phyloP scores from a whole-genome alignment of 2,888 invertebrate species.

The Podotricha telesiphe region DNA sequence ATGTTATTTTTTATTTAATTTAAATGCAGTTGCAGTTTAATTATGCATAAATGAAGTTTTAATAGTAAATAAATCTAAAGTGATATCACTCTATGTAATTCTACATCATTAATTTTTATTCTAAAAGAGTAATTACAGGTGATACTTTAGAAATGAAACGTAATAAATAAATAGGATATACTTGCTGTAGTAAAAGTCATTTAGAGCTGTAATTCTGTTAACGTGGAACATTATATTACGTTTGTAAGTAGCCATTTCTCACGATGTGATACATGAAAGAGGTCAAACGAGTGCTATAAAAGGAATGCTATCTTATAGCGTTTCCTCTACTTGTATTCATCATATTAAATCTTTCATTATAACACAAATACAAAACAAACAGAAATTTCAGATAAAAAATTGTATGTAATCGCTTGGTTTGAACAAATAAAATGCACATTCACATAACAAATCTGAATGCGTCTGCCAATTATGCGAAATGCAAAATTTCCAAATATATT shows the following conservation, averaged over 20 bases:
- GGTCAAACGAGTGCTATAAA: background rate
- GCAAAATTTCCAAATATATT: background rate
- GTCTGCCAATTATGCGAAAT: background rate
- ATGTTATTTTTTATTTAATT: too few species aligned
- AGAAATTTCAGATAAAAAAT: too few species aligned
- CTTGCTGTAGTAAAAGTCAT: constrained; percentile 17
- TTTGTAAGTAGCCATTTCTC: constrained; percentile 1
- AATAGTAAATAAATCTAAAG: too few species aligned
- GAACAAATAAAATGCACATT: background rate
- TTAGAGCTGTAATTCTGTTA: constrained; percentile 3
- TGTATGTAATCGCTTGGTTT: too few species aligned
- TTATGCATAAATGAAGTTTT: too few species aligned
- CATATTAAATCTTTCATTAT: background rate
- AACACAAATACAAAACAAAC: background rate
- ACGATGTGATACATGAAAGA: background rate
- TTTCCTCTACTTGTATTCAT: background rate
- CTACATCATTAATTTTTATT: background rate
- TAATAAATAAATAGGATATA: background rate
- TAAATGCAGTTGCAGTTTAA: too few species aligned
- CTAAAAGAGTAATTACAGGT: constrained; percentile 1
- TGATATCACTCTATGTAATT: too few species aligned
- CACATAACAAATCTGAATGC: background rate
- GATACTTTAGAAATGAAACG: background rate
- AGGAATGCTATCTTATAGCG: background rate
- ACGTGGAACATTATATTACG: constrained; percentile 5